A percentile compares a stretch with the other conserved stretches of the same genome.
These are phyloP conservation scores for Chiloscyllium punctatum DNA, from an alignment of 2,797 vertebrate genomes.

Conservation along the genomic window DNA sequence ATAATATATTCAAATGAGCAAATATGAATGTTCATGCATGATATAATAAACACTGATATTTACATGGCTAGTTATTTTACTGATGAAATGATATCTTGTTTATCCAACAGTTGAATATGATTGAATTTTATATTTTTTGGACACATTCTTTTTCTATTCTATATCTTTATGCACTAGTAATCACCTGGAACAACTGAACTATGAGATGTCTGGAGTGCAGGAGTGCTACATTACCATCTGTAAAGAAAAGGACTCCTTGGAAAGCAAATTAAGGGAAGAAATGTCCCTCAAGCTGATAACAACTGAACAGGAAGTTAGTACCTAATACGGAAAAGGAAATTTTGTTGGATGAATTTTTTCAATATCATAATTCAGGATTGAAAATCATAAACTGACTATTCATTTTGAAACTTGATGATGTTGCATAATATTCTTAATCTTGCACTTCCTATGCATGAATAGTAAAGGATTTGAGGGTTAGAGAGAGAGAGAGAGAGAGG, in stretches of 20 bases:
- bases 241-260: slow-evolving; percentile 76
- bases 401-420: neutral
- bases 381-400: neutral
- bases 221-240: slow-evolving; percentile 88
- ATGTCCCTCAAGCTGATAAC: slow-evolving; percentile 56
- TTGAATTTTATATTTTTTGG: neutral
- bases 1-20: neutral
- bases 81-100: neutral
- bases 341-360: neutral
- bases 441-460: too few species aligned
- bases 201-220: slow-evolving; percentile 74
- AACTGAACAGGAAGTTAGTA: slow-evolving; percentile 67
- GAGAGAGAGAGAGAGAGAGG: too few species aligned
- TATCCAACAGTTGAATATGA: neutral
- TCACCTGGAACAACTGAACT: slow-evolving; percentile 66
- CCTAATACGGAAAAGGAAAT: neutral
- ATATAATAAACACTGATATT: neutral
- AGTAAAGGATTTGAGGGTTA: too few species aligned
- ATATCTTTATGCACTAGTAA: slow-evolving; percentile 52
- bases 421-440: neutral
- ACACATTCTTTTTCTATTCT: neutral
- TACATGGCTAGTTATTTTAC: too few species aligned
- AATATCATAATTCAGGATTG: neutral
- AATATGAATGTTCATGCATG: neutral
- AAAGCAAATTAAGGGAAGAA: slow-evolving; percentile 55